phyloP scores from a whole-genome alignment of 2,888 invertebrate species.

The Eurois occulta region DNA sequence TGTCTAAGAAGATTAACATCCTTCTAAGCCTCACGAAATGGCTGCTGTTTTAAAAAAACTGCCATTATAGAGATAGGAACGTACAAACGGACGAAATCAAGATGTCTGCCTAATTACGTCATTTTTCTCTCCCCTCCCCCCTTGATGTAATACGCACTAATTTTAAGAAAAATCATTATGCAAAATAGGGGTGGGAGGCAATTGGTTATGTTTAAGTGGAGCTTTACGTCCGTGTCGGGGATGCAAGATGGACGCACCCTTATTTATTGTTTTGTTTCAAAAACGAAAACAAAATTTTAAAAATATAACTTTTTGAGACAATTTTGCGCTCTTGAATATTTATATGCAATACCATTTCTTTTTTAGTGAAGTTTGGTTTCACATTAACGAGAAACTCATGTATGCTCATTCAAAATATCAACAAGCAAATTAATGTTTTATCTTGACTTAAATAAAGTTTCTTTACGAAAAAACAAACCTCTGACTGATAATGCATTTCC shows the following conservation, averaged over 20 bases:
- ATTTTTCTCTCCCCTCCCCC: slow-evolving; percentile 67
- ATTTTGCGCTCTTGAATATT: not conserved
- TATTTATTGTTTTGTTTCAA: slow-evolving; percentile 24
- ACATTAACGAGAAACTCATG: too few species aligned
- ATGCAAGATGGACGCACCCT: slow-evolving; percentile 23
- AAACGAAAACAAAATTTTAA: not conserved
- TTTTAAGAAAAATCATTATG: slow-evolving; percentile 69
- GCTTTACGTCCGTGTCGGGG: slow-evolving; percentile 34
- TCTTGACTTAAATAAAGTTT: not conserved
- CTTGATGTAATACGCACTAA: slow-evolving; percentile 63
- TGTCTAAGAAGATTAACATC: slow-evolving; percentile 51
- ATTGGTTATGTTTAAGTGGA: slow-evolving; percentile 58
- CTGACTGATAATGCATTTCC: not conserved
- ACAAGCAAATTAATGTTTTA: not conserved
- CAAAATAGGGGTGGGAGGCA: slow-evolving; percentile 55
- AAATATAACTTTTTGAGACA: not conserved
- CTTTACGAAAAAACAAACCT: not conserved
- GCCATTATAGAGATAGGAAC: slow-evolving; percentile 55
- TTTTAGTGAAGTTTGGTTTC: not conserved
- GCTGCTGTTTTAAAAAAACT: slow-evolving; percentile 55
- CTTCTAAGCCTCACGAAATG: slow-evolving; percentile 47
- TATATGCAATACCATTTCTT: not conserved
- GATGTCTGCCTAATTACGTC: slow-evolving; percentile 71
- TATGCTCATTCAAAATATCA: too few species aligned
- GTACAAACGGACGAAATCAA: slow-evolving; percentile 65